Evolutionary conservation across 2,888 invertebrate species (phyloP), one percentile per base, ranked within the genome.

Genomic region (Anthrax anthrax): DNA sequence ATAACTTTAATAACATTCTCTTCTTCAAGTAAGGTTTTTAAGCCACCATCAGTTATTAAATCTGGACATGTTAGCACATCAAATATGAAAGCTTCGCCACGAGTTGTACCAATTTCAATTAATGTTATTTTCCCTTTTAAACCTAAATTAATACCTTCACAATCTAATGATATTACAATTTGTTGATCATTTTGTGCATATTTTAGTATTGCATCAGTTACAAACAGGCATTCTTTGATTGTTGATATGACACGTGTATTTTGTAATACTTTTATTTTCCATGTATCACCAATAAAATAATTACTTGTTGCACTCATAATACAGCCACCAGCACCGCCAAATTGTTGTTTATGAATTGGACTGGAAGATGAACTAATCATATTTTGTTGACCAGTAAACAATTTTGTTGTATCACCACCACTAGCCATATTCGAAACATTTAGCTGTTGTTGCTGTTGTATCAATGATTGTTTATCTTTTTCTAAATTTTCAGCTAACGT

Each of bases 131-230:
- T 84, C 17, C 92, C 92, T 63, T 88, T 89, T 2, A 82, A 72
- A 18, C 94, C 94, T 50, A 94, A 72, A 68, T 91, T 92, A 45
- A 94, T 86, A 16, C 94, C 91, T 70, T 95, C 94, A 57, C 90
- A 90, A 63, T 94, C 94, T 59, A 94, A 78, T 0, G 89, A 87
- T 18, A 94, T 74, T 48, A 81, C 78, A 45, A 77, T 76, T 44
- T 70, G 60, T 45, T 70, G 60, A 43, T 64, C 63, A 48, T 60
- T 60, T 50, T 70, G 70, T 14, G 61, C 57, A 47, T 74, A 72
- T 54, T 75, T 73, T 62, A 83, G 74, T 52, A 86, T 79, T 50
- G 82, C 81, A 42, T 84, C 83, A 44, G 84, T 77, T 48, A 90
- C 75, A 58, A 82, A 77, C 38, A 80, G 72, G 63, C 86, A 82